phyloP scores from a whole-genome alignment of 2,888 invertebrate species.

The Raillietiella orientalis region DNA sequence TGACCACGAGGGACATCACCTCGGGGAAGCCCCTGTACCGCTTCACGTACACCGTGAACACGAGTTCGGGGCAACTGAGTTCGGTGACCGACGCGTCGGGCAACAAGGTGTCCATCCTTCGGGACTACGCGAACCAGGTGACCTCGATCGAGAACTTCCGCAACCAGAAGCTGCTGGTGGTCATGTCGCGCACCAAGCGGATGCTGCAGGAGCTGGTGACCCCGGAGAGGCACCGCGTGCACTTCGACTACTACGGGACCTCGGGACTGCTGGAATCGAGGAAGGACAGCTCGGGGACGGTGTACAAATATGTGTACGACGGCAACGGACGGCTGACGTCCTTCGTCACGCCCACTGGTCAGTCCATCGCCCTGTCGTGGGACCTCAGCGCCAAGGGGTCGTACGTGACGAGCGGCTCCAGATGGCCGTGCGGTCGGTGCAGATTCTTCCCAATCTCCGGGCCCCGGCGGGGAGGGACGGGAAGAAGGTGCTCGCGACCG shows the following conservation, averaged over 20 bases:
- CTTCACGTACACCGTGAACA: conserved; percentile 39
- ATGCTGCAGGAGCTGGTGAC: conserved; percentile 65
- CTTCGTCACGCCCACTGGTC: conserved; percentile 66
- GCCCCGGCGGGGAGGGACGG: no score
- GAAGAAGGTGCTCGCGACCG: no score
- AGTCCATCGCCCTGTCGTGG: conserved; percentile 54
- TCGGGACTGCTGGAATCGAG: conserved; percentile 36
- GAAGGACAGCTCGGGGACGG: conserved; percentile 22
- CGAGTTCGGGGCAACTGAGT: conserved; percentile 27
- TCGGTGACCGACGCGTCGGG: conserved; percentile 15
- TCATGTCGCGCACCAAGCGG: conserved; percentile 60
- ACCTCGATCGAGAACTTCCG: conserved; percentile 80
- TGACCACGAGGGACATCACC: conserved; percentile 67
- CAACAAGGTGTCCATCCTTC: conserved; percentile 12
- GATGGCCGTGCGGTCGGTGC: no score
- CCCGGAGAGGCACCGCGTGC: conserved; percentile 72
- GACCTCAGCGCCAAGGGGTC: conserved; percentile 67
- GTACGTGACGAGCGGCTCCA: conserved; percentile 45
- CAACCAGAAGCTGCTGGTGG: conserved; percentile 57
- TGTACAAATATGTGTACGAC: conserved; percentile 70
- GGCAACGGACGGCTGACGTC: conserved; percentile 53
- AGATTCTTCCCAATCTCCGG: no score
- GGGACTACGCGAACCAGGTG: conserved; percentile 29
- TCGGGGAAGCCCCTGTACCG: conserved; percentile 82
- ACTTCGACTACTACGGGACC: conserved; percentile 70